phyloP scores from a whole-genome alignment of 2,113 vertebrate genomes.

The Thalassarche chlororhynchos region DNA sequence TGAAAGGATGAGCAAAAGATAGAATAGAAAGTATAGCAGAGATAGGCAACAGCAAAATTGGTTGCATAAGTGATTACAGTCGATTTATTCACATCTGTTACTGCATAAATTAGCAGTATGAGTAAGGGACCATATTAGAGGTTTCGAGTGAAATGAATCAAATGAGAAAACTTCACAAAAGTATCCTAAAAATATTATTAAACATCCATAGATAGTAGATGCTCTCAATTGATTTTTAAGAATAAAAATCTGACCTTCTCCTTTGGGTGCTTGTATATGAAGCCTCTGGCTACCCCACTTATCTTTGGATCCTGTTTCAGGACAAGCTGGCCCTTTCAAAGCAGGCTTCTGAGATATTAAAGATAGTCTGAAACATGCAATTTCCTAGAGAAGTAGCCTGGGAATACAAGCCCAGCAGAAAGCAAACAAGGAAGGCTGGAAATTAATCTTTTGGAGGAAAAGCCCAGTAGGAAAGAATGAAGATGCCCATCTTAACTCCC shows the following conservation, averaged over 20 bases:
- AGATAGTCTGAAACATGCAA: background rate
- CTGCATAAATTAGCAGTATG: background rate
- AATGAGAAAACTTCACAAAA: background rate
- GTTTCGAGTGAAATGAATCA: background rate
- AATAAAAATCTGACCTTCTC: background rate
- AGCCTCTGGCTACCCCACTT: background rate
- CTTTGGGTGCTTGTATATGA: background rate
- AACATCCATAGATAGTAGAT: background rate
- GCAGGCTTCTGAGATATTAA: conserved; percentile 12
- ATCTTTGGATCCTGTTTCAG: background rate
- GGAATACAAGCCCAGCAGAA: background rate
- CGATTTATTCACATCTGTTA: background rate
- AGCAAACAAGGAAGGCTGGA: conserved; percentile 18
- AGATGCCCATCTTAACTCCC: conserved; percentile 27
- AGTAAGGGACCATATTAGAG: background rate
- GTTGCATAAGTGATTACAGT: background rate
- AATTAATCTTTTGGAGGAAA: conserved; percentile 41
- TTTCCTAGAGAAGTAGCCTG: conserved; percentile 21
- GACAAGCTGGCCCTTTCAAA: background rate
- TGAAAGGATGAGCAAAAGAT: background rate
- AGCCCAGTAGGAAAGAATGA: conserved; percentile 35
- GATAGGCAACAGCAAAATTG: background rate
- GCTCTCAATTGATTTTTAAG: background rate
- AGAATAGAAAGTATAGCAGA: background rate
- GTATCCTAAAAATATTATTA: background rate